A percentile compares a stretch with the other conserved stretches of the same genome.
phyloP scores from a whole-genome alignment of 2,113 vertebrate genomes.

The Neogale vison region DNA sequence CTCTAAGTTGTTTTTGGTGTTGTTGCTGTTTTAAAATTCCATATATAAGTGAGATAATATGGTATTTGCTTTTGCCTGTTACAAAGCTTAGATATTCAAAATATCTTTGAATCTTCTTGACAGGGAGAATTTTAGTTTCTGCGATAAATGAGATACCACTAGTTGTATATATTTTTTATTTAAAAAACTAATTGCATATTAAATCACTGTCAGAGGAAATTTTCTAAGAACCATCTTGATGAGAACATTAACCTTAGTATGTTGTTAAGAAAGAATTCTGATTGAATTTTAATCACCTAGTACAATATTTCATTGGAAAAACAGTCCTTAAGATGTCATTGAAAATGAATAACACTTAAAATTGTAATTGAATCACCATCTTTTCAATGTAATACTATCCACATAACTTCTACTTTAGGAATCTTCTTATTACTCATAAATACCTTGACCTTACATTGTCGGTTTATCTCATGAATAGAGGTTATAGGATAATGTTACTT shows the following conservation, averaged over 20 bases:
- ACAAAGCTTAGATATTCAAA: neutral
- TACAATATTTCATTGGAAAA: neutral
- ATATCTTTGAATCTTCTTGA: neutral
- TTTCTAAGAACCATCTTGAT: neutral
- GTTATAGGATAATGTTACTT: neutral
- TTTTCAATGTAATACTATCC: neutral
- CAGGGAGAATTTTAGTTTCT: neutral
- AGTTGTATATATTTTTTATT: neutral
- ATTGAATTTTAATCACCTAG: neutral
- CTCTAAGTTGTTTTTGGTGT: neutral
- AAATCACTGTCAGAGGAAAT: neutral
- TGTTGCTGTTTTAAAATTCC: neutral
- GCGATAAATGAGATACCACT: neutral
- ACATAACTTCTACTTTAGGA: neutral
- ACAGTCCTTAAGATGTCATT: slow-evolving; percentile 6
- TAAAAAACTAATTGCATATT: neutral
- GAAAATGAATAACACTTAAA: slow-evolving; percentile 5
- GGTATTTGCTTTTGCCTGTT: neutral
- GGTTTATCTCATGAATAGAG: neutral
- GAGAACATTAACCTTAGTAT: neutral
- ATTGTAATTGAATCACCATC: slow-evolving; percentile 20
- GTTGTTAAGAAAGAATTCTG: neutral
- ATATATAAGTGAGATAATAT: neutral
- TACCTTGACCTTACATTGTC: neutral
- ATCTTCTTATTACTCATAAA: neutral